Conservation (phyloP, 2,888 invertebrate genomes). For the Marronus borbonicus region DNA sequence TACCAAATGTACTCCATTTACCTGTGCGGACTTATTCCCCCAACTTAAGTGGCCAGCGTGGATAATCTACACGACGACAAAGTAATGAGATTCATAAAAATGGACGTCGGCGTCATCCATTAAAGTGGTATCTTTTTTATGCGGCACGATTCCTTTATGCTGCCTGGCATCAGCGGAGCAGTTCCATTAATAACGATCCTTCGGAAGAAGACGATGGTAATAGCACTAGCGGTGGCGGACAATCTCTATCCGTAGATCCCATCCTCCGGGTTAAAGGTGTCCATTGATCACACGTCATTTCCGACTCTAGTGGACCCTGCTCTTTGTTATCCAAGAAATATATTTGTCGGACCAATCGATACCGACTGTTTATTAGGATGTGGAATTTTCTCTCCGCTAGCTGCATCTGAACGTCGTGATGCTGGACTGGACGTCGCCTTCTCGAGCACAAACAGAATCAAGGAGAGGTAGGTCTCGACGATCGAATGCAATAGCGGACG, state of each 20-base stretch:
- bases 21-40: constrained; percentile 29
- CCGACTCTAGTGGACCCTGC: constrained; percentile 54
- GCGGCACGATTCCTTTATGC: constrained; percentile 57
- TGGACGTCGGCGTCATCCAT: constrained; percentile 50
- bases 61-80: constrained; percentile 40
- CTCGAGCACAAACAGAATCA: constrained; percentile 20
- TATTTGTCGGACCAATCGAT: constrained; percentile 56
- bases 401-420: background rate
- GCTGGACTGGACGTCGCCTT: constrained; percentile 35
- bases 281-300: constrained; percentile 61
- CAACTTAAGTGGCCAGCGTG: constrained; percentile 19
- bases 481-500: background rate
- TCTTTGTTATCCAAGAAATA: constrained; percentile 58
- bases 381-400: constrained; percentile 27
- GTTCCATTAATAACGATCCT: constrained; percentile 58
- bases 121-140: constrained; percentile 53
- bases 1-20: constrained; percentile 8
- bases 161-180: constrained; percentile 53
- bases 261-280: constrained; percentile 58
- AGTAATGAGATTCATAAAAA: constrained; percentile 49
- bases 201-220: constrained; percentile 45
- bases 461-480: constrained; percentile 3
- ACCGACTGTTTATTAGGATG: constrained; percentile 44
- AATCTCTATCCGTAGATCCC: constrained; percentile 56
- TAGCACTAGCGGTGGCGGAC: constrained; percentile 53